A percentile compares a stretch with the other conserved stretches of the same genome.
Evolutionary conservation across 2,113 vertebrate genomes (phyloP).

Genomic region (Blennius ocellaris): DNA sequence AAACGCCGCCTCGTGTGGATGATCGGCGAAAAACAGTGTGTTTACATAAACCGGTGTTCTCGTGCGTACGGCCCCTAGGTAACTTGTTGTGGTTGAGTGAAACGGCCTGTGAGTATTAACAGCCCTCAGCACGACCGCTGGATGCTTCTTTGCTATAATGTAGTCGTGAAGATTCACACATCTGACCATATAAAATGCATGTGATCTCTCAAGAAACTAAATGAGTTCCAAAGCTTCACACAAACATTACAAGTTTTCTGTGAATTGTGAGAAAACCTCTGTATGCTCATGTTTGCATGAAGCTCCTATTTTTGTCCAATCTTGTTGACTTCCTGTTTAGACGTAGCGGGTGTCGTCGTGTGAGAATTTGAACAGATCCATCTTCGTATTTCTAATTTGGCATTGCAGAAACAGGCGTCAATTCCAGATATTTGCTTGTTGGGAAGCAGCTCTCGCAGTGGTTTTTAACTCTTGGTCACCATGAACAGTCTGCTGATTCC

Average conservation of each 20-base stretch:
- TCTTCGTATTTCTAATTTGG: constrained; percentile 1
- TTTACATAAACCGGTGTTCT: no score
- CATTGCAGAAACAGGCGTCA: not conserved
- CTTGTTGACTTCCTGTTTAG: not conserved
- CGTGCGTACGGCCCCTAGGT: no score
- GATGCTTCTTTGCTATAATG: no score
- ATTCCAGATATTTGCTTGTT: not conserved
- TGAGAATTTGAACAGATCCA: not conserved
- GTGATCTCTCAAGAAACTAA: not conserved
- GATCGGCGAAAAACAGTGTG: no score
- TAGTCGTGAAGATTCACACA: not conserved
- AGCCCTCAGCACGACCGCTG: not conserved
- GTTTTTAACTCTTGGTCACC: constrained; percentile 34
- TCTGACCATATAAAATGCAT: not conserved
- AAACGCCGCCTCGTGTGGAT: no score
- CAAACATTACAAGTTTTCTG: not conserved
- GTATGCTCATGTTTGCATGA: not conserved
- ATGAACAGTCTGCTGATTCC: constrained; percentile 14
- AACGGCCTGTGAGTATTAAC: no score
- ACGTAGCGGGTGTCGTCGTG: not conserved
- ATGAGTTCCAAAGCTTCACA: not conserved
- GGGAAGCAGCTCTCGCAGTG: not conserved
- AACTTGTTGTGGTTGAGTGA: no score
- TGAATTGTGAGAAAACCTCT: not conserved
- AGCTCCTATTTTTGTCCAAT: not conserved